Evolutionary conservation across 2,888 invertebrate genomes (phyloP), one percentile per base, ranked within the genome.

Genomic region (Plagiodera versicolora): DNA sequence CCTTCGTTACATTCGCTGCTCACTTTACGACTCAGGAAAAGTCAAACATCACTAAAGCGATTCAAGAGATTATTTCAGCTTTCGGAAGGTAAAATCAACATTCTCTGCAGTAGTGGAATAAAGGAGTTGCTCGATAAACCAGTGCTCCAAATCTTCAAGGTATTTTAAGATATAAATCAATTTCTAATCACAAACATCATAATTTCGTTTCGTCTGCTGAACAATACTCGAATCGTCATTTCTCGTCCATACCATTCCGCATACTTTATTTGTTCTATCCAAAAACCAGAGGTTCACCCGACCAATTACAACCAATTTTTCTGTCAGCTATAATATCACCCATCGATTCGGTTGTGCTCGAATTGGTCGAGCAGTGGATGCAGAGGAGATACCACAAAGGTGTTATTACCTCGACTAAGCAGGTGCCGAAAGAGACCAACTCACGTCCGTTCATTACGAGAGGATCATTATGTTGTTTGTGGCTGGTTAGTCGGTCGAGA

Each of bases 371-470:
- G 58, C 54, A 56, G 66, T 56, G 60, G 67, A 66, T 64, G 64
- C 46, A 61, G 56, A 60, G 56, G 32, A 68, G 69, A 70, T 67
- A 67, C 63, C 65, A 71, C 69, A 75, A 60, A 78, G 78, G 78
- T 79, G 79, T 79, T 79, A 79, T 79, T 79, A 79, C 75, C 74
- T 64, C 74, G 77, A 75, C 76, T 78, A 78, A 79, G 79, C 79
- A 79, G 79, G 79, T 79, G 79, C 78, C 79, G 79, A 79, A 79
- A 79, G 79, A 77, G 74, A 69, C 72, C 74, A 72, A 73, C 70
- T 71, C 73, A 70, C 72, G 76, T 75, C 75, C 73, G 75, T 75
- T 78, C 77, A 77, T 79, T 77, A 77, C 70, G 55, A 69, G 68
- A 70, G 71, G 60, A 73, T 77, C 77, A 79, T 79, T 79, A 79